Percentiles rank a stretch among this genome's conserved stretches.
phyloP scores from a whole-genome alignment of 1,140 invertebrate species.

The Apis mellifera region Amel_HAv3.1 CM009943.2:8720501-8721000 shows the following conservation, averaged over 20 bases:
- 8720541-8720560: slow-evolving; percentile 63
- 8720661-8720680: slow-evolving; percentile 70
- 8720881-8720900: slow-evolving; percentile 53
- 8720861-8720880: slow-evolving; percentile 57
- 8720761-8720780: slow-evolving; percentile 63
- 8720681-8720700: slow-evolving; percentile 71
- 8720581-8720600: slow-evolving; percentile 53
- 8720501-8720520: slow-evolving; percentile 76
- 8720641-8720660: slow-evolving; percentile 44
- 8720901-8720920: slow-evolving; percentile 51
- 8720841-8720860: slow-evolving; percentile 59
- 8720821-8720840: slow-evolving; percentile 69
- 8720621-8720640: background rate
- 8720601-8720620: background rate
- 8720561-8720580: slow-evolving; percentile 58
- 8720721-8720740: slow-evolving; percentile 66
- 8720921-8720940: slow-evolving; percentile 53
- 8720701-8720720: slow-evolving; percentile 61
- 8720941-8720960: slow-evolving; percentile 70
- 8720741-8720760: slow-evolving; percentile 63
- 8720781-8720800: slow-evolving; percentile 61
- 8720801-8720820: slow-evolving; percentile 71
- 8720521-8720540: slow-evolving; percentile 66
- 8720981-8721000: slow-evolving; percentile 6
- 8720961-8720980: slow-evolving; percentile 65